A percentile compares a stretch with the other conserved stretches of the same genome.
phyloP scores from a whole-genome alignment of 1,140 invertebrate species.

The Physella acuta region DNA sequence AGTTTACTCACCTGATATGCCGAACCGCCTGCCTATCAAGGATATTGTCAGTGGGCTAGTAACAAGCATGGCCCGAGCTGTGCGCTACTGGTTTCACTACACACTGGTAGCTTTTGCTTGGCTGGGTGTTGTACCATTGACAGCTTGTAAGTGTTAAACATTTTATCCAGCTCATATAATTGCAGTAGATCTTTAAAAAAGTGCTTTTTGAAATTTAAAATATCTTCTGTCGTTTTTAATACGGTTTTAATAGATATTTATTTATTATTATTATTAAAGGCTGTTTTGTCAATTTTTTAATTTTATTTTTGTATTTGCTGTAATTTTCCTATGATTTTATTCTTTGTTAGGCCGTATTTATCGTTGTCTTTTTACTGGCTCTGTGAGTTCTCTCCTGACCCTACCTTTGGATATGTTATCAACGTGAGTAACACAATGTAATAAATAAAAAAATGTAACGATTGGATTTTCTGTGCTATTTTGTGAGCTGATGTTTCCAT shows the following conservation, averaged over 20 bases:
- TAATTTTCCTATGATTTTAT: no score
- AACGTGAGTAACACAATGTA: slow-evolving; percentile 62
- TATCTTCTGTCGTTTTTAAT: no score
- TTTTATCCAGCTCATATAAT: neutral
- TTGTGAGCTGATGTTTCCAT: no score
- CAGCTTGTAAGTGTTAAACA: slow-evolving; percentile 73
- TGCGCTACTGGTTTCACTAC: slow-evolving; percentile 95
- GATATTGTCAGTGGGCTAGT: slow-evolving; percentile 88
- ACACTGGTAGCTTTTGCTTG: slow-evolving; percentile 94
- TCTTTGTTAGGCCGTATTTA: slow-evolving; percentile 74
- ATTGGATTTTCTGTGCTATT: no score
- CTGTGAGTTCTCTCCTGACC: slow-evolving; percentile 75
- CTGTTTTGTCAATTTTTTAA: no score
- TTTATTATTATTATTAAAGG: no score
- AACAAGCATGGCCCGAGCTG: slow-evolving; percentile 83
- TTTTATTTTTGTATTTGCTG: no score
- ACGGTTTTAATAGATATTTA: no score
- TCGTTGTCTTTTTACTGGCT: slow-evolving; percentile 85
- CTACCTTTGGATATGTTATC: slow-evolving; percentile 90
- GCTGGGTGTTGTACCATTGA: slow-evolving; percentile 94
- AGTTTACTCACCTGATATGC: slow-evolving; percentile 98
- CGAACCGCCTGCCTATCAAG: slow-evolving; percentile 85
- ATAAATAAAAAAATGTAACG: no score
- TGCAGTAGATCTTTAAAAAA: no score
- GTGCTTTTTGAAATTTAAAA: no score